These are phyloP conservation scores for Sapajus apella DNA, from an alignment of 2,113 vertebrate genomes.

Conservation along the genomic window DNA sequence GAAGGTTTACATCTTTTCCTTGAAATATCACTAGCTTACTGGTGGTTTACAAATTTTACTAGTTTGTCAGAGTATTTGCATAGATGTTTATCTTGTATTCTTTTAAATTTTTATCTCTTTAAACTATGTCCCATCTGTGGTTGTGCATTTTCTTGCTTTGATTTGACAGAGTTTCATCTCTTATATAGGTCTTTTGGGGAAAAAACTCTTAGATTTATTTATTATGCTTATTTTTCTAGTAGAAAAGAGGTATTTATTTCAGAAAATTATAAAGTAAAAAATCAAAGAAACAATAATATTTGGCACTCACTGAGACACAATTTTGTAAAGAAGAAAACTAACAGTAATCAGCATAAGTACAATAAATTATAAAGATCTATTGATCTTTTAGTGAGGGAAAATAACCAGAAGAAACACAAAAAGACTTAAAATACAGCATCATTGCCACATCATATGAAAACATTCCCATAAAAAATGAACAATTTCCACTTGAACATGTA, in stretches of 20 bases:
- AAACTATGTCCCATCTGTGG: not conserved
- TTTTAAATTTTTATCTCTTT: slow-evolving; percentile 13
- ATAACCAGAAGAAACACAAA: slow-evolving; percentile 54
- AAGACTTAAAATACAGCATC: slow-evolving; percentile 41
- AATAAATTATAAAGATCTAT: slow-evolving; percentile 42
- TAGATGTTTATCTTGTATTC: not conserved
- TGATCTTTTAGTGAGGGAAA: slow-evolving; percentile 29
- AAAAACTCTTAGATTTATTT: slow-evolving; percentile 1
- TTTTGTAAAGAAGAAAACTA: slow-evolving; percentile 7
- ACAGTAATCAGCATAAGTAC: not conserved
- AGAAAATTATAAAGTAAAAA: slow-evolving; percentile 52
- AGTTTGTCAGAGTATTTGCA: not conserved
- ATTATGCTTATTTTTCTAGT: slow-evolving; percentile 13
- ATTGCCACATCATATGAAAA: slow-evolving; percentile 37
- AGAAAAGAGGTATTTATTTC: slow-evolving; percentile 39
- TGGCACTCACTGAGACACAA: not conserved
- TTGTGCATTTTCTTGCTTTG: slow-evolving; percentile 14
- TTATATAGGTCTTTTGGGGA: not conserved
- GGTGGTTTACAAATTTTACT: not conserved
- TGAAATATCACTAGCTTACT: not conserved
- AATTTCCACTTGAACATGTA: slow-evolving; percentile 11
- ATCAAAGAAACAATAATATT: slow-evolving; percentile 55
- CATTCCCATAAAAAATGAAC: slow-evolving; percentile 51
- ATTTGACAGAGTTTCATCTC: slow-evolving; percentile 39
- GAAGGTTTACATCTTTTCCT: not conserved